Base-by-base conservation (phyloP, 2,888 invertebrate species). In the Dryobota labecula region DNA sequence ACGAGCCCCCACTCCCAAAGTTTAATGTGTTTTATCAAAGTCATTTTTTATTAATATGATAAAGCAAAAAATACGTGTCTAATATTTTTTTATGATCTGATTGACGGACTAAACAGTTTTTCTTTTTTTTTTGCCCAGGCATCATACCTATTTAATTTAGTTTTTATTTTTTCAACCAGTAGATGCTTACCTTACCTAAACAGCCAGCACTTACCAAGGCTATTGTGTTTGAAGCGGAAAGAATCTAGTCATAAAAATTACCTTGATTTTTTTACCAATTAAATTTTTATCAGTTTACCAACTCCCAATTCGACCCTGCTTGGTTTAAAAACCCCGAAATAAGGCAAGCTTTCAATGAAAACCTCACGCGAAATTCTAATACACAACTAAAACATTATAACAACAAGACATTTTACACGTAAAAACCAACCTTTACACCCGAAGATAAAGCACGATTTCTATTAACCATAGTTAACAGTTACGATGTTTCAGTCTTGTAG, bases 281-380 rank as follows among this genome's bases (percentile, higher is more conserved):
- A 36, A 4, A 2, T 27, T 8, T 49, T 20, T 8, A 53, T 54
- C 27, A 43, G 60, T 69, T n/a, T 1, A 43, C 5, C 0, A 53
- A n/a, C 3, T 30, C 53, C n/a, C 5, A 65, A 60, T 76, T n/a
- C 80, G 15, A 3, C 70, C 64, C 84, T 76, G 78, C 1, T 45
- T 11, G 24, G 30, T 36, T 57, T 87, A 88, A 87, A 84, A 85
- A 87, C 82, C 82, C 73, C 71, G 62, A 76, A 86, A 81, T 86
- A 80, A 80, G 73, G 75, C 77, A 76, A 80, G 78, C 70, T 73
- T 78, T 77, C 80, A 78, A 76, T 83, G 78, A 73, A 75, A 71
- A 66, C 53, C 70, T 67, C 83, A 88, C 84, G 88, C 87, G 78
- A 88, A 88, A 84, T 72, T 66, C 69, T 75, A 1, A 18, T 57